These are phyloP conservation scores for Fukomys damarensis DNA, from an alignment of 2,113 vertebrate species.

Conservation along the genomic window DNA sequence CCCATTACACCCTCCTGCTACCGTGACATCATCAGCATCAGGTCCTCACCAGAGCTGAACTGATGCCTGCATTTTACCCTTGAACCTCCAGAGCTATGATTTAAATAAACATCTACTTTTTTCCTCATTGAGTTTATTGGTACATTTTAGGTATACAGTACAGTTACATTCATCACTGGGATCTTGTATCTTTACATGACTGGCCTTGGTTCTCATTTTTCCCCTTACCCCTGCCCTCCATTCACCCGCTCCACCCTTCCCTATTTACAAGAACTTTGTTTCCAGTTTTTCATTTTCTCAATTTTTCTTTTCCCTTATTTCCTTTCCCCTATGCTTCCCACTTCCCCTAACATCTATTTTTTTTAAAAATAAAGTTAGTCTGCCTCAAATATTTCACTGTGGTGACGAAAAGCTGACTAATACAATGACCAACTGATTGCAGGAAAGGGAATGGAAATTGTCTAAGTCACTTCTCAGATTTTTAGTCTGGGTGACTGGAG, in stretches of 20 bases:
- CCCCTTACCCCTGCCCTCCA: no score
- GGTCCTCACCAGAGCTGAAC: background rate
- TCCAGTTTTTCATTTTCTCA: no score
- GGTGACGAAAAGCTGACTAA: background rate
- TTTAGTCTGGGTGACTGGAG: background rate
- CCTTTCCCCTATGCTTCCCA: no score
- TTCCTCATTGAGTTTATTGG: no score
- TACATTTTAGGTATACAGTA: no score
- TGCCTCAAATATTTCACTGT: background rate
- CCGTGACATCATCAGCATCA: background rate
- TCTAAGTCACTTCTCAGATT: background rate
- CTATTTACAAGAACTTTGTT: no score
- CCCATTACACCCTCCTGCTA: background rate
- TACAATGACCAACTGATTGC: background rate
- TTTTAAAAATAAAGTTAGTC: background rate
- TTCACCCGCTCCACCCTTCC: no score
- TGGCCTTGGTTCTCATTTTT: no score
- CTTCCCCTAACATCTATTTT: no score
- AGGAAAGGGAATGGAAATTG: background rate
- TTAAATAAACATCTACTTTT: background rate
- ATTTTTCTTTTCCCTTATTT: no score
- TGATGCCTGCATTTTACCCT: background rate
- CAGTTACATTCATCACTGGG: no score
- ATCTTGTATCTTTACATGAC: no score
- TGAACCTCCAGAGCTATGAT: background rate